Conservation (phyloP, 2,888 invertebrate genomes). For the Caprella mutica region DNA sequence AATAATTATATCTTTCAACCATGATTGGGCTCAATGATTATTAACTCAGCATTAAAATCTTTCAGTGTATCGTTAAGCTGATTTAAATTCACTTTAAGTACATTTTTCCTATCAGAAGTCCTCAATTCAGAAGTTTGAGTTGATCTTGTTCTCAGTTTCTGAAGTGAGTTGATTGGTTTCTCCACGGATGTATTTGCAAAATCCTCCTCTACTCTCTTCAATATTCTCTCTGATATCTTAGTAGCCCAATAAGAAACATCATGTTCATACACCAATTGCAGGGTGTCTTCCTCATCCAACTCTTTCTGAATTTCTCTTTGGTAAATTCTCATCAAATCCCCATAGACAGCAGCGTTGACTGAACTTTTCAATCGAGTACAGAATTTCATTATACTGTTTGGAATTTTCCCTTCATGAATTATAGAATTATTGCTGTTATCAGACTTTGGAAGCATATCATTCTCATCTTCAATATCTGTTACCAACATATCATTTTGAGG, state of each 20-base stretch:
- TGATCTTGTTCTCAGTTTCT: not conserved
- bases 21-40: too few relatives aligned
- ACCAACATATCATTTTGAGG: too few relatives aligned
- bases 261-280: constrained; percentile 16
- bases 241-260: constrained; percentile 20
- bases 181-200: not conserved
- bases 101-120: too few relatives aligned
- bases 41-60: too few relatives aligned
- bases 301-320: not conserved
- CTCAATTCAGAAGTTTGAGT: not conserved
- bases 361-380: not conserved
- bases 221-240: constrained; percentile 11
- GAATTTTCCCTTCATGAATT: too few relatives aligned
- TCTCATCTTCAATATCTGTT: too few relatives aligned
- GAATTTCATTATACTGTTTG: not conserved
- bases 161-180: not conserved
- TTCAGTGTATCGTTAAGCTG: too few relatives aligned
- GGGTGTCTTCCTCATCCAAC: not conserved
- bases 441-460: too few relatives aligned
- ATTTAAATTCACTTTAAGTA: too few relatives aligned
- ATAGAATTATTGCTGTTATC: too few relatives aligned
- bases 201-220: not conserved
- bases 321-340: constrained; percentile 6
- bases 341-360: constrained; percentile 7
- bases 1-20: too few relatives aligned